phyloP scores from a whole-genome alignment of 2,113 vertebrate species.

The Pongo abelii region DNA sequence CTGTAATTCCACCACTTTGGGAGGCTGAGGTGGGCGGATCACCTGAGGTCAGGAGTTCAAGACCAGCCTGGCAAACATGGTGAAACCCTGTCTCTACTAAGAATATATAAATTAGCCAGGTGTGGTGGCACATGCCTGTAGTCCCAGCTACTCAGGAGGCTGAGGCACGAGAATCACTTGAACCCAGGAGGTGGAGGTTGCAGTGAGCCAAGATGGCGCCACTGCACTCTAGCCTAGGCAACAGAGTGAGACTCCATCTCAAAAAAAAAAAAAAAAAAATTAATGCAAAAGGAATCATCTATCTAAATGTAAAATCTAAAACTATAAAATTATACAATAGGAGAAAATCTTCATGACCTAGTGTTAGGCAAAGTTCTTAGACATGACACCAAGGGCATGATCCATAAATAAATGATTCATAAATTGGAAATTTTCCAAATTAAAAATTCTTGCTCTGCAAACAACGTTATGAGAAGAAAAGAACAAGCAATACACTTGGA shows the following conservation, averaged over 20 bases:
- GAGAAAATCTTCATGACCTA: conserved; percentile 14
- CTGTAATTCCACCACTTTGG: neutral
- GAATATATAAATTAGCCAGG: neutral
- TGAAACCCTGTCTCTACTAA: neutral
- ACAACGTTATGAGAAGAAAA: neutral
- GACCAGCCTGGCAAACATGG: neutral
- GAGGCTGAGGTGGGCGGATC: neutral
- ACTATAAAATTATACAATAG: neutral
- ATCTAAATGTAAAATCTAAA: neutral
- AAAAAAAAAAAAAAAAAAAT: neutral
- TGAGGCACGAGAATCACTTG: neutral
- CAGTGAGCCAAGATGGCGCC: neutral
- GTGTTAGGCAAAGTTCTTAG: neutral
- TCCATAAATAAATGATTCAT: neutral
- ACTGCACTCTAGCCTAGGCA: neutral
- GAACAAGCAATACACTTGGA: neutral
- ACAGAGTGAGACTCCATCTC: neutral
- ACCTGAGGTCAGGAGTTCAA: neutral
- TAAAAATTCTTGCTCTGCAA: conserved; percentile 38
- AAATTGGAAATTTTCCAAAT: conserved; percentile 26
- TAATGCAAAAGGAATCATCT: neutral
- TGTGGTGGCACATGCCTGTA: neutral
- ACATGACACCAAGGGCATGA: neutral
- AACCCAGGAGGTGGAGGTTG: neutral
- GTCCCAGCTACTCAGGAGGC: neutral